These are phyloP conservation scores for Papilio gigon DNA, from an alignment of 2,888 invertebrate species.

Conservation along the genomic window DNA sequence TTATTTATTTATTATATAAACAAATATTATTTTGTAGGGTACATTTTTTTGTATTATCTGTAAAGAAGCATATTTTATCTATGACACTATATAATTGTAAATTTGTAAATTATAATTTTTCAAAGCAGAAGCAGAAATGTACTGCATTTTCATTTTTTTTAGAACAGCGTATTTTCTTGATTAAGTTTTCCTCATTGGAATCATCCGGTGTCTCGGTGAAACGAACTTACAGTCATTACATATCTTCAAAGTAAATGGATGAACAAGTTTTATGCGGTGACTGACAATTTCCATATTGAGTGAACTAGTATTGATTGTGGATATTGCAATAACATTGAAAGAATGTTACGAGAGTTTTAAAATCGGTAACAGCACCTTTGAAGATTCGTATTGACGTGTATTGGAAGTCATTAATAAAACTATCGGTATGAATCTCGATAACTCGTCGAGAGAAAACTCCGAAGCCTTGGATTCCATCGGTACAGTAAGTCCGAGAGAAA, in stretches of 20 bases:
- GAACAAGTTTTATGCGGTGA: slow-evolving; percentile 7
- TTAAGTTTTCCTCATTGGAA: slow-evolving; percentile 20
- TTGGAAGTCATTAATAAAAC: slow-evolving; percentile 45
- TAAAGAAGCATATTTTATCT: not conserved
- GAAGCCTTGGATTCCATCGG: slow-evolving; percentile 72
- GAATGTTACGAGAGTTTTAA: slow-evolving; percentile 28
- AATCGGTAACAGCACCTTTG: not conserved
- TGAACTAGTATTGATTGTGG: slow-evolving; percentile 39
- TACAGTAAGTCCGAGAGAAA: slow-evolving; percentile 75
- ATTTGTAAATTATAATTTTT: slow-evolving; percentile 31
- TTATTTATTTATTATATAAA: not conserved
- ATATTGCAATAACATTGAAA: slow-evolving; percentile 29
- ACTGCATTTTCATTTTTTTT: slow-evolving; percentile 39
- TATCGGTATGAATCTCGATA: slow-evolving; percentile 78
- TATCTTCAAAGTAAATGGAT: slow-evolving; percentile 8
- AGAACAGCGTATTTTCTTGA: slow-evolving; percentile 31
- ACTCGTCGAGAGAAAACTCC: slow-evolving; percentile 74
- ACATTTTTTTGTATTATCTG: not conserved
- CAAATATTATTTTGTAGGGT: not conserved
- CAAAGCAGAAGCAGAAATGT: slow-evolving; percentile 33
- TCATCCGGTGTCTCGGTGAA: not conserved
- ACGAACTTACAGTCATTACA: slow-evolving; percentile 3
- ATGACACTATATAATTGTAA: not conserved
- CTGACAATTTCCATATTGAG: slow-evolving; percentile 21
- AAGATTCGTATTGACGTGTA: slow-evolving; percentile 33